Conservation (phyloP, 2,113 vertebrate genomes). For the Gulo gulo region DNA sequence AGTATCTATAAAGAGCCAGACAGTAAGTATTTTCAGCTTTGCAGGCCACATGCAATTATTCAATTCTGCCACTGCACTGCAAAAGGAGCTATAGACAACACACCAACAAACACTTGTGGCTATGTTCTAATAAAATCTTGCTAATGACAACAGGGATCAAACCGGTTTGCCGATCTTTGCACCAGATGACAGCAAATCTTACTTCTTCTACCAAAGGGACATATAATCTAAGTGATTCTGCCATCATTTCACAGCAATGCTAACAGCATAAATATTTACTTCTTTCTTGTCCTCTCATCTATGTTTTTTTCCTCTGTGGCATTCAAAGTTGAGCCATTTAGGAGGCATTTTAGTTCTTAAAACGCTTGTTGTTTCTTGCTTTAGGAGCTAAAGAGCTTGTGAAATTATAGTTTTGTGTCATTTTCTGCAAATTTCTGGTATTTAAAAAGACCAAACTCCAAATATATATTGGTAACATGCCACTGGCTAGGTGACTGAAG, state of each 20-base stretch:
- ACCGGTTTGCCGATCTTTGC: neutral
- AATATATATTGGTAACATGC: neutral
- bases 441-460: constrained; percentile 24
- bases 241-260: neutral
- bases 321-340: neutral
- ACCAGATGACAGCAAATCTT: neutral
- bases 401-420: neutral
- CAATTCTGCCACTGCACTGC: neutral
- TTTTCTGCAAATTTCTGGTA: neutral
- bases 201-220: neutral
- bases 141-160: neutral
- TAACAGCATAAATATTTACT: neutral
- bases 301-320: neutral
- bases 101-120: neutral
- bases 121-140: neutral
- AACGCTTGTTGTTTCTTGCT: neutral
- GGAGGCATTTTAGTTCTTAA: neutral
- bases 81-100: neutral
- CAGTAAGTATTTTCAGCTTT: neutral
- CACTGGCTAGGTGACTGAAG: neutral
- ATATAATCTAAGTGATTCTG: neutral
- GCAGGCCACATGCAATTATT: neutral
- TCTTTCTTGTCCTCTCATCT: neutral
- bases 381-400: neutral
- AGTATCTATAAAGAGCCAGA: neutral